Evolutionary conservation across 2,797 vertebrate species (phyloP).

Genomic region (Phrynocephalus guinanensis): DNA sequence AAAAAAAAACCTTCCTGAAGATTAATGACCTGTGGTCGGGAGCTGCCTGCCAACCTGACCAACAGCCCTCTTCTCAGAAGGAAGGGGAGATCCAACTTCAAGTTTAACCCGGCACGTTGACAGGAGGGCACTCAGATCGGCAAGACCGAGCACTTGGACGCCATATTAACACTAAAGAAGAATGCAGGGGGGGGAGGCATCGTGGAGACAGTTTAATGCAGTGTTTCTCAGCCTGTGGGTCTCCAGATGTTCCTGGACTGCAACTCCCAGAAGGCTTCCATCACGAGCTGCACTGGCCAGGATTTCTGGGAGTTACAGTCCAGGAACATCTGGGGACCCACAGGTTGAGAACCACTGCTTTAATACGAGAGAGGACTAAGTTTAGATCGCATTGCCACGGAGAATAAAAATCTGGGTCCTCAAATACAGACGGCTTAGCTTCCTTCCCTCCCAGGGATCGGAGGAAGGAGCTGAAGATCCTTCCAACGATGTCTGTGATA

Average conservation of each 20-base stretch:
- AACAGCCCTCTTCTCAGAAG: conserved; percentile 39
- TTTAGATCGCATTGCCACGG: conserved; percentile 34
- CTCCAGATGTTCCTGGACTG: too few species aligned
- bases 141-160: conserved; percentile 26
- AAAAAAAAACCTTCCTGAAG: conserved; percentile 44
- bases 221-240: too few species aligned
- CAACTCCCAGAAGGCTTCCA: too few species aligned
- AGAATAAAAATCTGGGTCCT: conserved; percentile 10
- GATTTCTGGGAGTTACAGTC: too few species aligned
- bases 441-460: background rate
- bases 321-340: too few species aligned
- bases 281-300: too few species aligned
- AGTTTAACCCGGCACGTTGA: conserved; percentile 18
- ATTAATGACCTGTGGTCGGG: conserved; percentile 38
- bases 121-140: conserved; percentile 11
- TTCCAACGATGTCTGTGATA: background rate
- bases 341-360: too few species aligned
- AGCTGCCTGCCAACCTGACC: conserved; percentile 50
- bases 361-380: too few species aligned
- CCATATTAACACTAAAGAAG: conserved; percentile 8
- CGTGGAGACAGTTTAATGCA: background rate
- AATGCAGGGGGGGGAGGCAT: conserved; percentile 33
- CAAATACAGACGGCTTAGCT: too few species aligned
- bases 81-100: conserved; percentile 44
- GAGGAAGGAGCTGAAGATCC: background rate